These are phyloP conservation scores for Antheraea yamamai DNA, from an alignment of 2,888 invertebrate genomes.

Conservation along the genomic window DNA sequence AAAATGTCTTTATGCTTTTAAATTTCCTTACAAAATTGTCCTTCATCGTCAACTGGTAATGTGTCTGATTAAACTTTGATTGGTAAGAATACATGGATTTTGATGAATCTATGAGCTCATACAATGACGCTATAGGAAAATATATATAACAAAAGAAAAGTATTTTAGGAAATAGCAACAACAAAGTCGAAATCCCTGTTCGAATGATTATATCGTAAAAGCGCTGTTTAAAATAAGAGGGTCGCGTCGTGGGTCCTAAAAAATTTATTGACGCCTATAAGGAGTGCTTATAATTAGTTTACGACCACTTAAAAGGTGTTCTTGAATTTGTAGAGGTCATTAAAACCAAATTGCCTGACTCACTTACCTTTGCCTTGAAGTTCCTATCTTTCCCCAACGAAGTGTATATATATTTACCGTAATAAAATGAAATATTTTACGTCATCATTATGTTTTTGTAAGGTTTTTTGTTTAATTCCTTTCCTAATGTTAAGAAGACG, in stretches of 20 bases:
- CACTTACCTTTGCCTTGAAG: neutral
- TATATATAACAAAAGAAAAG: neutral
- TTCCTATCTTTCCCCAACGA: neutral
- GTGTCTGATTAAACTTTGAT: no score
- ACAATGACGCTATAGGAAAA: neutral
- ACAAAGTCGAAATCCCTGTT: constrained; percentile 3
- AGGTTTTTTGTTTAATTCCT: neutral
- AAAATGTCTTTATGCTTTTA: no score
- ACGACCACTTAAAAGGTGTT: constrained; percentile 34
- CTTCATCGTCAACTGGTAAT: no score
- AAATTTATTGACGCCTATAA: constrained; percentile 21
- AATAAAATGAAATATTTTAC: neutral
- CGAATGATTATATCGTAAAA: constrained; percentile 10
- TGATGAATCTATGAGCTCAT: neutral
- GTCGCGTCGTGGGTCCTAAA: constrained; percentile 12
- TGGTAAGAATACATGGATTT: no score
- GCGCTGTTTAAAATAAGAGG: constrained; percentile 8
- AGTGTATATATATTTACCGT: neutral
- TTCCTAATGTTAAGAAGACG: neutral
- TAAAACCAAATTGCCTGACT: constrained; percentile 19
- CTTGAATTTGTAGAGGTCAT: constrained; percentile 18
- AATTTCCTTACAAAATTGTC: no score
- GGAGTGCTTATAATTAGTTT: constrained; percentile 38
- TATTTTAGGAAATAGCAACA: neutral
- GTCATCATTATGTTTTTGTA: neutral